Conservation (phyloP, 2,113 vertebrate species). For the Chaenogobius annularis region DNA sequence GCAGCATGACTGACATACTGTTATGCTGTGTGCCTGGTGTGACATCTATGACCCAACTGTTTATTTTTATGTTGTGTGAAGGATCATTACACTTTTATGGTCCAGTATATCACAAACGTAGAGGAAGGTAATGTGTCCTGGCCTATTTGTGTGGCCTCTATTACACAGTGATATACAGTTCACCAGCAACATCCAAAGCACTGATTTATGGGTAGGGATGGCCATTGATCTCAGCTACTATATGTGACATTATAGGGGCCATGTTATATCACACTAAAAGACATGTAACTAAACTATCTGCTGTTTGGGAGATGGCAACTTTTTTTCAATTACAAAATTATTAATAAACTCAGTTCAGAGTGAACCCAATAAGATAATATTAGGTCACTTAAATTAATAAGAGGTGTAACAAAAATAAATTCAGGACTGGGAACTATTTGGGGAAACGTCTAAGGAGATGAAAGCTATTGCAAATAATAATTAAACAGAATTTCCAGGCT, state of each 20-base stretch:
- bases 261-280: background rate
- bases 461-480: too few species aligned
- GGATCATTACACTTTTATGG: constrained; percentile 44
- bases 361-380: background rate
- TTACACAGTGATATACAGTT: constrained; percentile 26
- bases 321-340: background rate
- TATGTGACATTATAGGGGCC: constrained; percentile 1
- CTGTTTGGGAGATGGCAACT: background rate
- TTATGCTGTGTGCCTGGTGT: constrained; percentile 14
- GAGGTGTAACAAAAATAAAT: background rate
- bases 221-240: constrained; percentile 10
- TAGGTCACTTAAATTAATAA: background rate
- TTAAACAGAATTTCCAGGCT: too few species aligned
- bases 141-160: constrained; percentile 18
- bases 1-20: constrained; percentile 17
- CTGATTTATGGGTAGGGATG: constrained; percentile 5
- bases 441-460: too few species aligned
- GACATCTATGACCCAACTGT: constrained; percentile 3
- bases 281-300: background rate
- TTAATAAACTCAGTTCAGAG: too few species aligned
- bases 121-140: constrained; percentile 21
- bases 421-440: too few species aligned
- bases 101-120: constrained; percentile 32
- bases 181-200: constrained; percentile 9
- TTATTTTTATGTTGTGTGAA: constrained; percentile 28